phyloP scores from a whole-genome alignment of 2,113 vertebrate genomes.

The Equus przewalskii region DNA sequence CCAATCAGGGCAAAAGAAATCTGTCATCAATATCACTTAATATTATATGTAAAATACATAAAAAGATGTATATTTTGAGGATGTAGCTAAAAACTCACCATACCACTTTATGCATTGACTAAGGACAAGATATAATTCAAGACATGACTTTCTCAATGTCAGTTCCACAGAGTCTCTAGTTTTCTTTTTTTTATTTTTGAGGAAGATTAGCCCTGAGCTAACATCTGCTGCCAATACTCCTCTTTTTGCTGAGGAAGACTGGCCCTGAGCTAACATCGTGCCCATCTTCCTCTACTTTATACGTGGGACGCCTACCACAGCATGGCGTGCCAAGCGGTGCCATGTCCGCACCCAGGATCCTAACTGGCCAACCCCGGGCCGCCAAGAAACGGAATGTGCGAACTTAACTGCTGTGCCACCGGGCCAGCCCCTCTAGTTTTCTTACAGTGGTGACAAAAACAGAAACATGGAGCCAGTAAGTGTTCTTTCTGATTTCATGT shows the following conservation, averaged over 20 bases:
- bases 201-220: too few species aligned
- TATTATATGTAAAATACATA: neutral
- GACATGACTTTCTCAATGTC: neutral
- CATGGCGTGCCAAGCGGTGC: too few species aligned
- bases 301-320: too few species aligned
- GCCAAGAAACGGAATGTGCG: too few species aligned
- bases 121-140: neutral
- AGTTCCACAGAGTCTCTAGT: neutral
- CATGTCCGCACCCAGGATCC: too few species aligned
- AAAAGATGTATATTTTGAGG: constrained; percentile 34
- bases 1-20: neutral
- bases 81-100: neutral
- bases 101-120: neutral
- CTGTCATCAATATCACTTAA: neutral
- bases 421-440: neutral
- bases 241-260: too few species aligned
- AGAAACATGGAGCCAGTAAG: neutral
- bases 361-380: too few species aligned
- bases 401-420: too few species aligned
- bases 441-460: constrained; percentile 15
- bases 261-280: too few species aligned
- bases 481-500: neutral
- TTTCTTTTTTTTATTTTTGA: neutral
- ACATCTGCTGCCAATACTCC: too few species aligned
- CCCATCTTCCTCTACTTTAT: too few species aligned